Evolutionary conservation across 2,888 invertebrate species (phyloP), one percentile per base, ranked within the genome.

Genomic region (Melinaea marsaeus): DNA sequence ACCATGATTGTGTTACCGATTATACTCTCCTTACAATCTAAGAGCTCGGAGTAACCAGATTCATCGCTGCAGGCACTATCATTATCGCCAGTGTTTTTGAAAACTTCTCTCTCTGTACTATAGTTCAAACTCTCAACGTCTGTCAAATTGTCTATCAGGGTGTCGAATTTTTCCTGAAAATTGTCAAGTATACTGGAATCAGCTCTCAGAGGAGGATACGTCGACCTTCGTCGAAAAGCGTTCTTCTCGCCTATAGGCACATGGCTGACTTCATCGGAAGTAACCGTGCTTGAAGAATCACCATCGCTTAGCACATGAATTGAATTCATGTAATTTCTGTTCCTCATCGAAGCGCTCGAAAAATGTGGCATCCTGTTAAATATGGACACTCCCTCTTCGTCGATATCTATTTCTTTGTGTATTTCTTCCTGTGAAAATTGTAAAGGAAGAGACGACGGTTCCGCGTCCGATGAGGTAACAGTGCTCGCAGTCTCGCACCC

Each of bases 1-100:
- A 91, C 90, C 90, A 91, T 90, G 61, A 91, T 90, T 61, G 91
- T 91, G 68, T 83, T 91, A 13, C 88, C 91, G 32, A 91, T 89
- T 60, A 90, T 80, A 69, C 90, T 90, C 32, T 91, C 90, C 74
- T 88, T 90, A 35, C 84, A 85, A 69, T 94, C 94, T 68, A 94
- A 86, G 64, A 92, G 92, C 80, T 97, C 97, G 37, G 96, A 97
- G 84, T 97, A 97, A 3, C 97, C 97, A 63, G 96, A 97, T 82
- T 98, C 97, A 77, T 97, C 97, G 81, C 96, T 96, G 79, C 96
- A 95, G 68, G 95, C 97, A 76, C 96, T 96, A 76, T 94, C 94
- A 70, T 92, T 94, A 75, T 95, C 95, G 59, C 93, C 94, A 0
- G 75, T 75, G 57, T 75, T 85, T 64, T 92, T 88, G 54, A 92